Conservation (phyloP, 1,140 invertebrate genomes). For the Diabrotica undecimpunctata region DNA sequence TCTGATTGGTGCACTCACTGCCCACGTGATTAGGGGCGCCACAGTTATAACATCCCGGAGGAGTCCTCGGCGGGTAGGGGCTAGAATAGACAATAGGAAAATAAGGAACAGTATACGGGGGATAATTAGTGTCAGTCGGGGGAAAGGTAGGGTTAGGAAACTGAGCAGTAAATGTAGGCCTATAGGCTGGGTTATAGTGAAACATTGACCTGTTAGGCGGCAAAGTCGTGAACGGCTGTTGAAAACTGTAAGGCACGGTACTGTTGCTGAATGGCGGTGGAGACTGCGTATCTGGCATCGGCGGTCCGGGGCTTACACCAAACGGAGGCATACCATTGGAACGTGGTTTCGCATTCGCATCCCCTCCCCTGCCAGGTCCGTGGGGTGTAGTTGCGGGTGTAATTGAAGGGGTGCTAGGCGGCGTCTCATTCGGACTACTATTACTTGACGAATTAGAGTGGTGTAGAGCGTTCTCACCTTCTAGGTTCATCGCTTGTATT, state of each 20-base stretch:
- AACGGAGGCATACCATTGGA: constrained; percentile 48
- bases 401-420: constrained; percentile 58
- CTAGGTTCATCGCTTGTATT: constrained; percentile 50
- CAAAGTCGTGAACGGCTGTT: constrained; percentile 43
- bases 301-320: constrained; percentile 37
- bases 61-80: constrained; percentile 41
- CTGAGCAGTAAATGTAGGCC: constrained; percentile 35
- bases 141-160: constrained; percentile 28
- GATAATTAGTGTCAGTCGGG: constrained; percentile 25
- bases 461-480: constrained; percentile 51
- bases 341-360: constrained; percentile 40
- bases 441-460: constrained; percentile 59
- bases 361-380: constrained; percentile 40
- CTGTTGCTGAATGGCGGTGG: constrained; percentile 44
- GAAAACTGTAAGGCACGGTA: constrained; percentile 47
- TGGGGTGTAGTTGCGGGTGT: constrained; percentile 47
- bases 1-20: constrained; percentile 77
- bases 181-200: constrained; percentile 27
- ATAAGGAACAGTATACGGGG: constrained; percentile 51
- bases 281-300: constrained; percentile 29
- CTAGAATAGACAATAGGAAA: constrained; percentile 49
- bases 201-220: constrained; percentile 42
- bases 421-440: constrained; percentile 55
- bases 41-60: constrained; percentile 67
- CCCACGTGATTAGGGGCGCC: constrained; percentile 74